These are phyloP conservation scores for Drosophila persimilis DNA, from an alignment of 1,140 invertebrate genomes.

Conservation along the genomic window DNA sequence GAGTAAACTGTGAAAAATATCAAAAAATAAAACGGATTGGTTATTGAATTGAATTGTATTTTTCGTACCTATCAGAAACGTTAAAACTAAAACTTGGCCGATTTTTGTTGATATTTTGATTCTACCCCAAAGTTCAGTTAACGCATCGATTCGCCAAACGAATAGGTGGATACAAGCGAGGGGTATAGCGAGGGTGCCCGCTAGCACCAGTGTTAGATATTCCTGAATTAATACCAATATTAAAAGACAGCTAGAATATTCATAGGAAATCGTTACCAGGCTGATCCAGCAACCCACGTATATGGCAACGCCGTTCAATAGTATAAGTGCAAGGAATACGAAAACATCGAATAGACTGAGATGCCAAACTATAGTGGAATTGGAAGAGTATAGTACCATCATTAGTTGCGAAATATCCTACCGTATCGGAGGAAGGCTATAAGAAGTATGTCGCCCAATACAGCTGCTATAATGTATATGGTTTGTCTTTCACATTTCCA, in stretches of 20 bases:
- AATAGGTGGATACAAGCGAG: neutral
- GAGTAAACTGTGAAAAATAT: neutral
- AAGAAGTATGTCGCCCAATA: neutral
- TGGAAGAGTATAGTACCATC: neutral
- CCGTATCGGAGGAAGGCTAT: conserved; percentile 4
- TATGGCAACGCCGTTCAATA: no score
- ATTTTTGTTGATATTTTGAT: neutral
- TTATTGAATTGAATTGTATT: no score
- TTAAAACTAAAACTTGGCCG: neutral
- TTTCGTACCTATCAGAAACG: neutral
- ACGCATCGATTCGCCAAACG: no score
- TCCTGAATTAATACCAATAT: no score
- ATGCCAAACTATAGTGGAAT: neutral
- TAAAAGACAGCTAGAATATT: no score
- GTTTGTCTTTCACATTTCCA: neutral
- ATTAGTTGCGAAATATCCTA: neutral
- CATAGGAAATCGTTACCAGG: no score
- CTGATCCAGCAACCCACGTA: no score
- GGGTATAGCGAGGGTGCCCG: neutral
- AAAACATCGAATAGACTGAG: neutral
- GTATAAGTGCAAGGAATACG: no score
- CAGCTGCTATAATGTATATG: neutral
- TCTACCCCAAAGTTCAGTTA: neutral
- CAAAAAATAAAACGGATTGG: neutral
- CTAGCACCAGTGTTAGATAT: no score